A percentile compares a stretch with the other conserved stretches of the same genome.
phyloP scores from a whole-genome alignment of 2,113 vertebrate genomes.

The Pionites leucogaster region DNA sequence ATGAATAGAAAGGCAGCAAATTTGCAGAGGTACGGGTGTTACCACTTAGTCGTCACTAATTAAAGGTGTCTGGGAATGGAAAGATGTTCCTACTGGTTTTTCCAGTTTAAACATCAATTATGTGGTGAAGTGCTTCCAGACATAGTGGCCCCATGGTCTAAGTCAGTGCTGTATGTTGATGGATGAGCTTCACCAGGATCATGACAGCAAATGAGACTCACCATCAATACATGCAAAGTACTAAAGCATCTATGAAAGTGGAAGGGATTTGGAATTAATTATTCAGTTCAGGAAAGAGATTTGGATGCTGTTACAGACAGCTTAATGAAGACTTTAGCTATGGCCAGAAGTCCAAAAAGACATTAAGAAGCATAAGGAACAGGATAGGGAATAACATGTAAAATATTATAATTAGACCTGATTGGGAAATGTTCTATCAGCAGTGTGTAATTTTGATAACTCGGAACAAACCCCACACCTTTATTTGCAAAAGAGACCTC shows the following conservation, averaged over 20 bases:
- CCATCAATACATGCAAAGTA: background rate
- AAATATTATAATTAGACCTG: conserved; percentile 6
- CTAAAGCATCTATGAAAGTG: background rate
- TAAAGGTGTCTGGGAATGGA: background rate
- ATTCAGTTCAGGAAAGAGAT: conserved; percentile 16
- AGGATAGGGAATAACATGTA: background rate
- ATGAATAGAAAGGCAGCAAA: background rate
- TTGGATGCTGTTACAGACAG: background rate
- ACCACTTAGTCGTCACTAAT: background rate
- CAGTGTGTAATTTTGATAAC: background rate
- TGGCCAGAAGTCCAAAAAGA: background rate
- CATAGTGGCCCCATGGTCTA: accelerated
- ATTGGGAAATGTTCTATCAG: background rate
- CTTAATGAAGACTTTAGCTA: conserved; percentile 28
- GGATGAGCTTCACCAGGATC: background rate
- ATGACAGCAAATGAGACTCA: background rate
- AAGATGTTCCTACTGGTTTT: background rate
- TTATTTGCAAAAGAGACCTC: accelerated
- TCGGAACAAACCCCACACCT: background rate
- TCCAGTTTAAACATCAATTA: background rate
- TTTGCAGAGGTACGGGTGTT: background rate
- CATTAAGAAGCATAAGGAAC: background rate
- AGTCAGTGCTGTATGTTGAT: background rate
- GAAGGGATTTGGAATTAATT: conserved; percentile 8
- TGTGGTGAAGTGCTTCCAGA: background rate